Conservation (phyloP, 2,888 invertebrate genomes). For the Alloplasta piceator region DNA sequence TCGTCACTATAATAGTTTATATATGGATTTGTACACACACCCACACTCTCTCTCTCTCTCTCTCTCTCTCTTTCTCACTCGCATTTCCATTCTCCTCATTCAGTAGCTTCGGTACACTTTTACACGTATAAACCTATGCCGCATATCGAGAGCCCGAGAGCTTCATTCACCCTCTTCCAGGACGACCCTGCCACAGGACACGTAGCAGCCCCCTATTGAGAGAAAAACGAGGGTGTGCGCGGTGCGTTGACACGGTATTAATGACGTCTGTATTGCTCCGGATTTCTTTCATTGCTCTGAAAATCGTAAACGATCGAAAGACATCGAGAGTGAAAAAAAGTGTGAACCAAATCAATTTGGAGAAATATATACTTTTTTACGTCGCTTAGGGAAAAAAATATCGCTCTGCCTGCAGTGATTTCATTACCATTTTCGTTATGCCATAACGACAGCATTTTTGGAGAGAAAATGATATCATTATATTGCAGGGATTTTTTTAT, state of each 20-base stretch:
- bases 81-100: background rate
- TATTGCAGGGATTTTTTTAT: too few species aligned
- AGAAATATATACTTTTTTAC: slow-evolving; percentile 31
- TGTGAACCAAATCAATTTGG: too few species aligned
- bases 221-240: slow-evolving; percentile 60
- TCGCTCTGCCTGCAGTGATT: background rate
- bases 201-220: slow-evolving; percentile 47
- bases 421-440: too few species aligned
- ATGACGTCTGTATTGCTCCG: slow-evolving; percentile 60
- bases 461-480: too few species aligned
- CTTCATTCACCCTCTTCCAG: slow-evolving; percentile 58
- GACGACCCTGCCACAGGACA: slow-evolving; percentile 34
- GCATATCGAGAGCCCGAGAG: slow-evolving; percentile 37
- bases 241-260: slow-evolving; percentile 68
- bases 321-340: slow-evolving; percentile 14
- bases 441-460: too few species aligned
- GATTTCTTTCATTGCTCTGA: slow-evolving; percentile 34
- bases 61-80: slow-evolving; percentile 32
- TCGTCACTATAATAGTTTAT: slow-evolving; percentile 77
- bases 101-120: too few species aligned
- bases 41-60: slow-evolving; percentile 44
- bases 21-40: slow-evolving; percentile 72
- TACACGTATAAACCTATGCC: too few species aligned
- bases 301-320: slow-evolving; percentile 58
- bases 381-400: slow-evolving; percentile 4